phyloP scores from a whole-genome alignment of 2,113 vertebrate genomes.

The Varanus salvator region DNA sequence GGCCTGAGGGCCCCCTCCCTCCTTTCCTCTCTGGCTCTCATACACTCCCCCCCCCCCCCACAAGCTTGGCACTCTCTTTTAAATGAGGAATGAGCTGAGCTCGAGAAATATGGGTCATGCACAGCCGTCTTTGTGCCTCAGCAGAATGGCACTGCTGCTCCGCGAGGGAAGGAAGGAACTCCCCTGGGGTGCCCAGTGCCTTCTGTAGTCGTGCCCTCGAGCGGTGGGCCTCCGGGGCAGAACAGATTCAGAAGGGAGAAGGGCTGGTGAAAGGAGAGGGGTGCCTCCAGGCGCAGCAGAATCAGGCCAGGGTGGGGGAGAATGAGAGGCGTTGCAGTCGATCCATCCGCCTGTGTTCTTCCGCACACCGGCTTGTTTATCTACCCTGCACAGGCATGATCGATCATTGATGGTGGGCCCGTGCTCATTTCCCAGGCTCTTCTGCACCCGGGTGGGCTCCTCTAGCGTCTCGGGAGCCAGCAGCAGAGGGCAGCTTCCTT shows the following conservation, averaged over 20 bases:
- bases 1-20: no score
- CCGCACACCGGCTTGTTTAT: not conserved
- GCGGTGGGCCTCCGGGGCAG: conserved; percentile 2
- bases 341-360: not conserved
- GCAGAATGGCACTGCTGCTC: not conserved
- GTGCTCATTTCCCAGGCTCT: not conserved
- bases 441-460: not conserved
- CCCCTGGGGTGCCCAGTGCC: not conserved
- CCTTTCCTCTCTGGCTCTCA: not conserved
- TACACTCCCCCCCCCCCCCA: not conserved
- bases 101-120: conserved; percentile 13
- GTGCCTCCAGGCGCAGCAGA: accelerated
- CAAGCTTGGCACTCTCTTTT: not conserved
- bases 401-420: not conserved
- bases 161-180: not conserved
- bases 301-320: not conserved
- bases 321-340: not conserved
- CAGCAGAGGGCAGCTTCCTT: no score
- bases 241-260: not conserved
- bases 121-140: not conserved
- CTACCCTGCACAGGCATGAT: not conserved
- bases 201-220: not conserved
- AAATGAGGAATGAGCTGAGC: conserved; percentile 4
- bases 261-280: not conserved
- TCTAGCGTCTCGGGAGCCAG: not conserved